Conservation (phyloP, 2,888 invertebrate genomes). For the Meta bourneti region DNA sequence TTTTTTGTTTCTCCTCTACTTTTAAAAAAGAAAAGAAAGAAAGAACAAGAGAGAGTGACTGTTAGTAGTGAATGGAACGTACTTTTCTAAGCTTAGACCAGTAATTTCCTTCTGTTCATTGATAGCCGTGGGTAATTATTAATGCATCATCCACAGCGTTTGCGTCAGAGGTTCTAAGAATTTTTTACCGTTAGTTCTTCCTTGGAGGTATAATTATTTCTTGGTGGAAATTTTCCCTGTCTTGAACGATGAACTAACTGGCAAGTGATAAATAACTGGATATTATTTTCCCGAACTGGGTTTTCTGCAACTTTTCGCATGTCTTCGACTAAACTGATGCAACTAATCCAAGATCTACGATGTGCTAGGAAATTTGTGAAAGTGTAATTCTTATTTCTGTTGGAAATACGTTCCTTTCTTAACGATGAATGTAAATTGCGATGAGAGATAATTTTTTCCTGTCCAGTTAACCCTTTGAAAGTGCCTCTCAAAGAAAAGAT, state of each 20-base stretch:
- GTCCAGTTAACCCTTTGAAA: too few species aligned
- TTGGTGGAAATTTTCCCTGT: background rate
- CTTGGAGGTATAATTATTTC: background rate
- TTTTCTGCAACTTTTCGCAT: too few species aligned
- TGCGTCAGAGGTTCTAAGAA: background rate
- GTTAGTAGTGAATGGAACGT: background rate
- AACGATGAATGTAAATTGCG: too few species aligned
- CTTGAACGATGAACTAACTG: background rate
- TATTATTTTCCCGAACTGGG: too few species aligned
- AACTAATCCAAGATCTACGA: too few species aligned
- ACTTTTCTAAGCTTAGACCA: background rate
- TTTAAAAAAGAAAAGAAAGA: background rate
- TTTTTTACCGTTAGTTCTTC: background rate
- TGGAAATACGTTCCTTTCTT: too few species aligned
- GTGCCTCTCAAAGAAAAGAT: too few species aligned
- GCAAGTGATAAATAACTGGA: background rate
- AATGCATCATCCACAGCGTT: background rate
- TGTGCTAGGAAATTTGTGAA: too few species aligned
- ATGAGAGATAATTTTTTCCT: too few species aligned
- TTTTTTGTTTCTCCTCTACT: background rate
- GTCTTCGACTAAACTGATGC: too few species aligned
- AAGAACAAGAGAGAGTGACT: background rate
- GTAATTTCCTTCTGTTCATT: slow-evolving; percentile 10
- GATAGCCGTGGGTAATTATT: background rate
- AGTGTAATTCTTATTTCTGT: too few species aligned